Conservation (phyloP, 2,113 vertebrate species). For the Notechis scutatus region DNA sequence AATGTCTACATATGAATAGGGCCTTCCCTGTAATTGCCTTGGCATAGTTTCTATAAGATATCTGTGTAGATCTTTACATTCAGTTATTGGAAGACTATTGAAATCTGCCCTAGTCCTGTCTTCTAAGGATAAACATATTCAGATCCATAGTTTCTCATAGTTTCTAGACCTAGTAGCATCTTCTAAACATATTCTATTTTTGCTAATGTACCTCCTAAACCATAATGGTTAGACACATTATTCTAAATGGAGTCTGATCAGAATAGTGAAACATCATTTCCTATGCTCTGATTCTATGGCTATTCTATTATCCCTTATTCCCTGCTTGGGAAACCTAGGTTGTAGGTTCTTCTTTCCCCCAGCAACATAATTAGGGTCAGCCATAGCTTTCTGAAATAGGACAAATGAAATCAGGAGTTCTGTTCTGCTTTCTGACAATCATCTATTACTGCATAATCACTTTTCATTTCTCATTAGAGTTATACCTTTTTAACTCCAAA, state of each 20-base stretch:
- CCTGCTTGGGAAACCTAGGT: background rate
- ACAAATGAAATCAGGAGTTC: background rate
- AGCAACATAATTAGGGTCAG: background rate
- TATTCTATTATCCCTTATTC: background rate
- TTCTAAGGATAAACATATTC: background rate
- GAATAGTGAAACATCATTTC: background rate
- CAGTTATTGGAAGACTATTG: background rate
- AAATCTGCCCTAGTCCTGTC: background rate
- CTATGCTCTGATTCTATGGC: background rate
- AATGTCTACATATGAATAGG: background rate
- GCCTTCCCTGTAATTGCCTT: background rate
- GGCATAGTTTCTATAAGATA: background rate
- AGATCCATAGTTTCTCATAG: background rate
- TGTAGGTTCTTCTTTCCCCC: background rate
- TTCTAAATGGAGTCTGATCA: background rate
- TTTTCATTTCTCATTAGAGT: too few species aligned
- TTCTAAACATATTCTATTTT: background rate
- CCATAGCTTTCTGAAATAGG: background rate
- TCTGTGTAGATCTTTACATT: background rate
- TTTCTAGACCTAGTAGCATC: background rate
- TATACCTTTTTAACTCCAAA: background rate
- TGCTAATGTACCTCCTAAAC: background rate
- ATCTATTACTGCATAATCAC: too few species aligned
- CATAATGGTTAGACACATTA: background rate
- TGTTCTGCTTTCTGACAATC: too few species aligned